Evolutionary conservation across 2,888 invertebrate species (phyloP).

Genomic region (Hybos culiciformis): DNA sequence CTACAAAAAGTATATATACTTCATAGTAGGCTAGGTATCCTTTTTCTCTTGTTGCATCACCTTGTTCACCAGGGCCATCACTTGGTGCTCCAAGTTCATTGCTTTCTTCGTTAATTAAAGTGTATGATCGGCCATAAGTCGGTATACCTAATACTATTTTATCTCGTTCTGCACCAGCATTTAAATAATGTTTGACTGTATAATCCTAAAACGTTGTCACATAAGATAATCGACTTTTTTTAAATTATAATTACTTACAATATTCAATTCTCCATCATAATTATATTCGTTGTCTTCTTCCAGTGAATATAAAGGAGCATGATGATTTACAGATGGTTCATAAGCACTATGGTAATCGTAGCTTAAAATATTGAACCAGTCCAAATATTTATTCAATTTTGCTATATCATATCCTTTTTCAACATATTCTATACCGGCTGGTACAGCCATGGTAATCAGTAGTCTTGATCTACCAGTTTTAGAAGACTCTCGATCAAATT

Average conservation of each 20-base stretch:
- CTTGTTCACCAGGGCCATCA: constrained; percentile 81
- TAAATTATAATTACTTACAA: constrained; percentile 54
- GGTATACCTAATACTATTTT: constrained; percentile 79
- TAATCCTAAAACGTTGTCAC: constrained; percentile 46
- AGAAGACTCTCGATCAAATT: constrained; percentile 73
- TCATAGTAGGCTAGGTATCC: constrained; percentile 89
- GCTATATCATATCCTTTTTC: constrained; percentile 87
- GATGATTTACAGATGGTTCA: constrained; percentile 83
- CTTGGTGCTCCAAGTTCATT: constrained; percentile 77
- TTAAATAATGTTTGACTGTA: constrained; percentile 68
- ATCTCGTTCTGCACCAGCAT: constrained; percentile 61
- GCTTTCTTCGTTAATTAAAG: constrained; percentile 72
- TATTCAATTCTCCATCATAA: constrained; percentile 73
- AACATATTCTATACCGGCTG: constrained; percentile 85
- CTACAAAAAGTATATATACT: constrained; percentile 37
- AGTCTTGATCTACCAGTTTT: constrained; percentile 69
- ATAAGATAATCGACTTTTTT: background rate
- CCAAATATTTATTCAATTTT: constrained; percentile 72
- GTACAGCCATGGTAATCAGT: constrained; percentile 84
- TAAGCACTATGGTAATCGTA: constrained; percentile 90
- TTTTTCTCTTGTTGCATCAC: constrained; percentile 81
- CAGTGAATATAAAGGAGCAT: constrained; percentile 69
- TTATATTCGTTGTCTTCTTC: constrained; percentile 74
- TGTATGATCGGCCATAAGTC: constrained; percentile 82
- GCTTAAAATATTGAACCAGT: constrained; percentile 82